Evolutionary conservation across 2,797 vertebrate species (phyloP).

Genomic region (Microctenopoma steveboyesi): DNA sequence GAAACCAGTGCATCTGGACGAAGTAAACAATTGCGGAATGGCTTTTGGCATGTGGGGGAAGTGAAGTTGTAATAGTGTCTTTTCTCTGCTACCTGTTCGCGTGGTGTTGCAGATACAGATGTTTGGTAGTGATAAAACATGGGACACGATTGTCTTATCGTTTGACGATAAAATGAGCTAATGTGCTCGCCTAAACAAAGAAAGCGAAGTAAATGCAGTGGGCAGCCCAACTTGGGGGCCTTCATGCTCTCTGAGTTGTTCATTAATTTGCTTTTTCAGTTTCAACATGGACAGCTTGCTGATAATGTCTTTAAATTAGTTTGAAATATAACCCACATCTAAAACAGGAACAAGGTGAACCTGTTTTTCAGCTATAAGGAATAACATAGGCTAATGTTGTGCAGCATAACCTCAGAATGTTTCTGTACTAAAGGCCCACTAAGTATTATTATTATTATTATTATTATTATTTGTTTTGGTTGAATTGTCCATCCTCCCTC

Average conservation of each 20-base stretch:
- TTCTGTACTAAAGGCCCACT: background rate
- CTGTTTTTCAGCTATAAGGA: constrained; percentile 34
- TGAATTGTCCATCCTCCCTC: constrained; percentile 39
- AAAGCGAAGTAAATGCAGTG: constrained; percentile 27
- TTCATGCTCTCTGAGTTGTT: constrained; percentile 13
- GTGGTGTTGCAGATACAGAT: constrained; percentile 53
- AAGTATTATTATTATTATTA: constrained; percentile 46
- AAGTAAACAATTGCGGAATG: constrained; percentile 64
- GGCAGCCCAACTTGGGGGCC: constrained; percentile 15
- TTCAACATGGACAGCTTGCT: background rate
- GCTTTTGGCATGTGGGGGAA: constrained; percentile 39
- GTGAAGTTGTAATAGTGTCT: constrained; percentile 36
- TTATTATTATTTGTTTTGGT: constrained; percentile 66
- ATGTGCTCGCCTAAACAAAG: constrained; percentile 38
- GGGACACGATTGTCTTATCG: constrained; percentile 56
- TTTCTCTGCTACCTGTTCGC: constrained; percentile 38
- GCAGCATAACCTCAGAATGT: constrained; percentile 23
- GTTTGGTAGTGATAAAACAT: constrained; percentile 68
- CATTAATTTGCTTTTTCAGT: constrained; percentile 22
- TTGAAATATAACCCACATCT: constrained; percentile 31
- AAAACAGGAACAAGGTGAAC: constrained; percentile 28
- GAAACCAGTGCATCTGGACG: constrained; percentile 50
- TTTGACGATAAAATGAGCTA: constrained; percentile 39
- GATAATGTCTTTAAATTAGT: constrained; percentile 17
- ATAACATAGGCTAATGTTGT: background rate